These are phyloP conservation scores for Quadriops clusia DNA, from an alignment of 2,888 invertebrate genomes.

Conservation along the genomic window DNA sequence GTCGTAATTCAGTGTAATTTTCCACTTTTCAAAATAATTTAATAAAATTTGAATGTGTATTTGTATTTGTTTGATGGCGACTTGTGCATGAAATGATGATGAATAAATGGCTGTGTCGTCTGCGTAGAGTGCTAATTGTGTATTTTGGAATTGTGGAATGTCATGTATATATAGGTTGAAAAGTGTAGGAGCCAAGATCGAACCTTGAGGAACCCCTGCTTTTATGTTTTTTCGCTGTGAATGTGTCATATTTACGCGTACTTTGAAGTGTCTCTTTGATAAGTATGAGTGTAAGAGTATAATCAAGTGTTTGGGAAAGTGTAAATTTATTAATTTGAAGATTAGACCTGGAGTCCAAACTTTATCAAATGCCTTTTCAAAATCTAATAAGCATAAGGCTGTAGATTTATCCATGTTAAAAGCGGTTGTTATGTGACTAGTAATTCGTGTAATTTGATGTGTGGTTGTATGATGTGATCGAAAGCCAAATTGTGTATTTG, in stretches of 20 bases:
- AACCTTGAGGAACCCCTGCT: slow-evolving; percentile 16
- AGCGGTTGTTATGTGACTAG: slow-evolving; percentile 17
- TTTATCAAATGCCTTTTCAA: slow-evolving; percentile 25
- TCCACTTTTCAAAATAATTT: slow-evolving; percentile 14
- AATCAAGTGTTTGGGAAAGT: slow-evolving; percentile 16
- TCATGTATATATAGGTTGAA: slow-evolving; percentile 16
- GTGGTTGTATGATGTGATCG: slow-evolving; percentile 20
- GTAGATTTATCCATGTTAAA: slow-evolving; percentile 19
- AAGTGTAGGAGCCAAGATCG: slow-evolving; percentile 15
- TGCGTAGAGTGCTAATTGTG: slow-evolving; percentile 15
- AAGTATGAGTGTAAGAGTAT: slow-evolving; percentile 19
- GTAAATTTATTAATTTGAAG: slow-evolving; percentile 16
- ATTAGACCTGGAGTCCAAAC: slow-evolving; percentile 25
- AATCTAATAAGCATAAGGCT: slow-evolving; percentile 22
- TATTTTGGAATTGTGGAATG: slow-evolving; percentile 11
- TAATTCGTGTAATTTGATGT: slow-evolving; percentile 20
- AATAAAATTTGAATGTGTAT: slow-evolving; percentile 8
- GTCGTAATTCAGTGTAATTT: slow-evolving; percentile 12
- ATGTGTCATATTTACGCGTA: no score
- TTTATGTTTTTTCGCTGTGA: slow-evolving; percentile 7
- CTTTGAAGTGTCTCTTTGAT: slow-evolving; percentile 14
- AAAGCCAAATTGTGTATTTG: slow-evolving; percentile 23
- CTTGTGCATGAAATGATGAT: slow-evolving; percentile 14
- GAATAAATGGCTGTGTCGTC: slow-evolving; percentile 21
- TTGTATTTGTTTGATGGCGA: slow-evolving; percentile 17